Evolutionary conservation across 2,113 vertebrate species (phyloP), one percentile per base, ranked within the genome.

Genomic region (Morone chrysops): DNA sequence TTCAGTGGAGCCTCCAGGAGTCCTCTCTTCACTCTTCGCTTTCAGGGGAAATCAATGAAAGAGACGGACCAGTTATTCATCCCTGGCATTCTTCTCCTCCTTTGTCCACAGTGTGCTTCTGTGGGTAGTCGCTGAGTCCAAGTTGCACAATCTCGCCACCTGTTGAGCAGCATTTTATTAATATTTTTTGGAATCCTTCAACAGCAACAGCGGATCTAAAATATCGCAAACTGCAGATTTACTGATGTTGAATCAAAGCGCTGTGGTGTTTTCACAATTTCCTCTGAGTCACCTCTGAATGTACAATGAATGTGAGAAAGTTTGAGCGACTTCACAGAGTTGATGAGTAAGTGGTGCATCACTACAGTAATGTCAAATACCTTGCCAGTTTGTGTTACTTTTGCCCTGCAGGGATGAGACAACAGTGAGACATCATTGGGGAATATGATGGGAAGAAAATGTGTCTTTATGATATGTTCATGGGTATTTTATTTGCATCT

Each of bases 21-120:
- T 87, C 87, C 81, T 87, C 82, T 62, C 73, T 14, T 74, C 56
- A 18, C 60, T 75, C 48, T 25, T 70, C 1, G 45, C 85, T 89
- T 90, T 86, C 81, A 82, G 76, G 72, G 71, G 78, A 87, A 89
- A 92, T 93, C 85, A 83, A 70, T 82, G 72, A 86, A 85, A 82
- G 81, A 91, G 69, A 90, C 83, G 90, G 81, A 56, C 47, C 75
- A 76, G 77, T 89, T 82, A 90, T 89, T 89, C 88, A 90, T 90
- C 63, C 63, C 61, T 81, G 50, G 72, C 85, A 88, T 89, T 90
- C 77, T 85, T 47, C 75, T 61, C 63, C 60, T 70, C 66, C 70
- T 93, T 89, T 93, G 80, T 91, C 80, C 85, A 59, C 71, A 31
- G 61, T 77, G 71, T 81, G 75, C 54, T 75, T 90, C 80, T 72